Conservation (phyloP, 2,113 vertebrate genomes). For the Strix uralensis region DNA sequence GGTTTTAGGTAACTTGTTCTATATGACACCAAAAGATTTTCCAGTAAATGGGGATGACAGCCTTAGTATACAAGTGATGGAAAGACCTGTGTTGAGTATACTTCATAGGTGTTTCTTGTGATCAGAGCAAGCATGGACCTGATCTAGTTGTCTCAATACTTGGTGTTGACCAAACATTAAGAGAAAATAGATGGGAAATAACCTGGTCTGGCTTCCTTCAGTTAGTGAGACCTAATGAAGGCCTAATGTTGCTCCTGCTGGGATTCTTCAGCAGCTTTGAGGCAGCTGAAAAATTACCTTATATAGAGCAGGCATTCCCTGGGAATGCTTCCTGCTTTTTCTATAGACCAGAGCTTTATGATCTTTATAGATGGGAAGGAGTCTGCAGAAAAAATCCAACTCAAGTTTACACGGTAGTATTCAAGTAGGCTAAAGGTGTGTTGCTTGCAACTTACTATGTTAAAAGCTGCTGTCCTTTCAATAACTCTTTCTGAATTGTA, state of each 20-base stretch:
- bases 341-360: background rate
- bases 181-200: background rate
- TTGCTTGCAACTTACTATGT: background rate
- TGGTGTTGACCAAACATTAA: fast-evolving
- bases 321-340: background rate
- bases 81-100: background rate
- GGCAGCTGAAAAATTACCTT: background rate
- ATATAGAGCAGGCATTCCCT: background rate
- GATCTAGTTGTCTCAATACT: background rate
- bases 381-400: background rate
- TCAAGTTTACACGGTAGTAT: background rate
- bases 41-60: background rate
- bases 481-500: background rate
- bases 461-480: background rate
- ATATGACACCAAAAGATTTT: background rate
- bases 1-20: background rate
- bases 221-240: background rate
- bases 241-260: background rate
- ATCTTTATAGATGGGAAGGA: background rate
- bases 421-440: background rate
- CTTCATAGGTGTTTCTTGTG: background rate
- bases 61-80: background rate
- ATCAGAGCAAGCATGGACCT: background rate
- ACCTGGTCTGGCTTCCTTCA: background rate
- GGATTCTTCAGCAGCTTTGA: background rate